A percentile compares a stretch with the other conserved stretches of the same genome.
Evolutionary conservation across 1,140 invertebrate species (phyloP).

Genomic region (Pogonognathellus flavescens): DNA sequence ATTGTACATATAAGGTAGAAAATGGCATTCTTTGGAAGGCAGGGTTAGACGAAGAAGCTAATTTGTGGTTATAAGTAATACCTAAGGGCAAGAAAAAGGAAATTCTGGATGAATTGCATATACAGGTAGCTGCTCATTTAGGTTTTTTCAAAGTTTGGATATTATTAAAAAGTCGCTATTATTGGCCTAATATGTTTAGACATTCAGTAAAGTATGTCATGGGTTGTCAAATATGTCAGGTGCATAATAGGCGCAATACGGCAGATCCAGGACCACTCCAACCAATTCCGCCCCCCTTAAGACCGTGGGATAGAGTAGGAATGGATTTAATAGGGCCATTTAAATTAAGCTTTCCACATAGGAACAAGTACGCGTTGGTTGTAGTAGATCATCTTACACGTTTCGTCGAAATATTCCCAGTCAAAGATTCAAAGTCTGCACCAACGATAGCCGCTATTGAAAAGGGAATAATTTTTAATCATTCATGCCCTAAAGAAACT

Average conservation of each 20-base stretch:
- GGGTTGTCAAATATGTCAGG: conserved; percentile 64
- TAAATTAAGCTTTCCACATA: conserved; percentile 63
- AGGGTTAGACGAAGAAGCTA: not conserved
- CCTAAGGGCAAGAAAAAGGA: not conserved
- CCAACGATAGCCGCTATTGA: not conserved
- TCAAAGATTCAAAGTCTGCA: not conserved
- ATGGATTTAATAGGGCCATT: conserved; percentile 69
- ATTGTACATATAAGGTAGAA: not conserved
- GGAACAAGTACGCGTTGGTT: conserved; percentile 67
- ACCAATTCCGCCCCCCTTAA: not conserved
- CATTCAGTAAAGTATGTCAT: conserved; percentile 58
- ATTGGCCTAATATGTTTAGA: conserved; percentile 60
- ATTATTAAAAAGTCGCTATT: conserved; percentile 62
- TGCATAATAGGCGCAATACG: conserved; percentile 43
- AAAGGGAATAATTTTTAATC: conserved; percentile 38
- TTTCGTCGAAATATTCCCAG: conserved; percentile 67
- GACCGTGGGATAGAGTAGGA: conserved; percentile 67
- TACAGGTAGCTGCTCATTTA: conserved; percentile 61
- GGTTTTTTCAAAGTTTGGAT: conserved; percentile 63
- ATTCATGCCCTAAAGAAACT: conserved; percentile 1
- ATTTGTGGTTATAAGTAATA: not conserved
- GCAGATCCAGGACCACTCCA: conserved; percentile 55
- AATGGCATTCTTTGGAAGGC: conserved; percentile 8
- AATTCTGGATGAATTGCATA: conserved; percentile 52
- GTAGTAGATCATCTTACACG: conserved; percentile 68